These are phyloP conservation scores for Microplitis mediator DNA, from an alignment of 1,140 invertebrate species.

Conservation along the genomic window DNA sequence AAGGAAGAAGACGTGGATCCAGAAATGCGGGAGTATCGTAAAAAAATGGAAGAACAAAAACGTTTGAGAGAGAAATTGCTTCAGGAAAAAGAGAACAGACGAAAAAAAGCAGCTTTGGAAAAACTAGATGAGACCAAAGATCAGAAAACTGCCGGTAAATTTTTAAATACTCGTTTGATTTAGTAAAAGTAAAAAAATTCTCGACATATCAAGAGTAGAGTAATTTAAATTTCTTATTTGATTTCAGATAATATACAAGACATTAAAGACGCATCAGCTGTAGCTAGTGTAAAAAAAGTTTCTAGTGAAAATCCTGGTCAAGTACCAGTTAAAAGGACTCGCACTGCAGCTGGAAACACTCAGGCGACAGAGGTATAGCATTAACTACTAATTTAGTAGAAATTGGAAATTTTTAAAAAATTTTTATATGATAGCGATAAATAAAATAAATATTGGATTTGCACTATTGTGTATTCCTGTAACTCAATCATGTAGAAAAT, in stretches of 20 bases:
- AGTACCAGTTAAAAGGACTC: constrained; percentile 24
- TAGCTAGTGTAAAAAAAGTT: constrained; percentile 33
- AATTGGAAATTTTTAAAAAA: neutral
- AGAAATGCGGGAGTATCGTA: constrained; percentile 67
- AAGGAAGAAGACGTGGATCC: constrained; percentile 65
- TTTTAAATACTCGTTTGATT: neutral
- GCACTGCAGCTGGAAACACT: constrained; percentile 35
- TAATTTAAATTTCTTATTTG: neutral
- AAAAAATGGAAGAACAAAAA: constrained; percentile 72
- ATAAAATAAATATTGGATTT: neutral
- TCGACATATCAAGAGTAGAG: neutral
- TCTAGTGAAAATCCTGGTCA: constrained; percentile 39
- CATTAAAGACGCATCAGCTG: constrained; percentile 30
- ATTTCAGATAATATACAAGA: constrained; percentile 33
- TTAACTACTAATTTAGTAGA: no score
- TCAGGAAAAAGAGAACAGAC: constrained; percentile 68
- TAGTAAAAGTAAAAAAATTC: no score
- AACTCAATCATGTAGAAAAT: no score
- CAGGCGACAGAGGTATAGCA: constrained; percentile 56
- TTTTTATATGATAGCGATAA: no score
- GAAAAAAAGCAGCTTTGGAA: constrained; percentile 65
- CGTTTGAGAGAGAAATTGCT: constrained; percentile 66
- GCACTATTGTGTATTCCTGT: no score
- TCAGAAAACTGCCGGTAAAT: constrained; percentile 37
- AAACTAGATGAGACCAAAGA: constrained; percentile 48